Percentiles rank a stretch among this genome's conserved stretches.
Conservation (phyloP, 2,888 invertebrate genomes). For the Aproaerema taeniolella region DNA sequence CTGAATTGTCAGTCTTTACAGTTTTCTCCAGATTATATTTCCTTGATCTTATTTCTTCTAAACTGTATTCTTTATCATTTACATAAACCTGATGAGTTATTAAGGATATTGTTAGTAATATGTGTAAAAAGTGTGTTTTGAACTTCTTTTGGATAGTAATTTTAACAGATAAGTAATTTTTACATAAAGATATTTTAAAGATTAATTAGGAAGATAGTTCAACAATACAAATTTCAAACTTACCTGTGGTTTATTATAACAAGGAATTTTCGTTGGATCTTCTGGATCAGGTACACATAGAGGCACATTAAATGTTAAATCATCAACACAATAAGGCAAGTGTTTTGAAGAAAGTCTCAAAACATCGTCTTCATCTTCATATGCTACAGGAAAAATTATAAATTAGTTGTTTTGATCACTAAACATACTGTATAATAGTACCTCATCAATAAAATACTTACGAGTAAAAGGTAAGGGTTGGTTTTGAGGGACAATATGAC, state of each 20-base stretch:
- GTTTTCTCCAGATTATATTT: slow-evolving; percentile 66
- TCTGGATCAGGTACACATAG: slow-evolving; percentile 79
- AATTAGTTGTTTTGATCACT: too few species aligned
- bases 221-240: too few species aligned
- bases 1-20: slow-evolving; percentile 44
- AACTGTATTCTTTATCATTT: slow-evolving; percentile 82
- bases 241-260: slow-evolving; percentile 83
- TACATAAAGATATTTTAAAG: too few species aligned
- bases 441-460: slow-evolving; percentile 33
- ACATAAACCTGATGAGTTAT: slow-evolving; percentile 59
- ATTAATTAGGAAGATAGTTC: too few species aligned
- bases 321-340: slow-evolving; percentile 70
- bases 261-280: slow-evolving; percentile 78
- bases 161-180: too few species aligned
- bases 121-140: too few species aligned
- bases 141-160: too few species aligned
- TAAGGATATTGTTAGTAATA: background rate
- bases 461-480: slow-evolving; percentile 65
- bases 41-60: slow-evolving; percentile 85
- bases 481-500: slow-evolving; percentile 58
- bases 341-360: slow-evolving; percentile 61
- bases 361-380: slow-evolving; percentile 77
- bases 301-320: slow-evolving; percentile 73
- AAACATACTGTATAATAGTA: too few species aligned
- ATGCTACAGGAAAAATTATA: slow-evolving; percentile 61